Evolutionary conservation across 2,797 vertebrate genomes (phyloP), one percentile per base, ranked within the genome.

Genomic region (Mormyrops attenuatus): DNA sequence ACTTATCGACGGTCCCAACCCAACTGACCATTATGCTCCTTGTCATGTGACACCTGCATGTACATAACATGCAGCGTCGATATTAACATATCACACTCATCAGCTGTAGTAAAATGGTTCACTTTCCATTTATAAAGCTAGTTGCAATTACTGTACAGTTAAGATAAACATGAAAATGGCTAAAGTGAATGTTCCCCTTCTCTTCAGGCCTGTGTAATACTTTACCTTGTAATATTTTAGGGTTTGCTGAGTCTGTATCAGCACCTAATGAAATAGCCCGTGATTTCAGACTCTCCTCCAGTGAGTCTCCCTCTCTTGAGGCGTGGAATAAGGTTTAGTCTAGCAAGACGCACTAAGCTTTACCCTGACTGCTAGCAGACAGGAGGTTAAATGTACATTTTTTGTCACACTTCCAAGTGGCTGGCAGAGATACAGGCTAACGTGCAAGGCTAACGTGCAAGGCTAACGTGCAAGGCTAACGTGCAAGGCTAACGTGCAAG

Each of bases 191-290:
- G 41, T 60, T 57, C 53, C 53, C 34, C 2, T 52, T 87, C 38
- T 44, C 53, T 38, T 15, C 50, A 15, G 49, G 22, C 84, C 84
- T 8, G 53, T 38, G 30, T 41, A 38, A 73, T 60, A 57, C 57
- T 87, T 47, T 87, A 11, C 53, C 53, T 87, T 41, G 85, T 87
- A n/a, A 38, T 87, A 41, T 87, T 86, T 86, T 53, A 38, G 53
- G 41, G 85, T 60, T 87, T 87, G 85, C 85, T 41, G 30, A 38
- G 53, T 34, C 13, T 41, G 34, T 60, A 52, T 60, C n/a, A 30
- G 41, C 49, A 7, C 15, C 50, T 34, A 49, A 52, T 86, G 50
- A 34, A 86, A 86, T 9, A 53, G 50, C 22, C 47, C 15, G 26
- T 55, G 84, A 86, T 22, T 86, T 47, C 50, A 52, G 84, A 86